Evolutionary conservation across 1,140 invertebrate species (phyloP).

Genomic region (Microvelia longipes): DNA sequence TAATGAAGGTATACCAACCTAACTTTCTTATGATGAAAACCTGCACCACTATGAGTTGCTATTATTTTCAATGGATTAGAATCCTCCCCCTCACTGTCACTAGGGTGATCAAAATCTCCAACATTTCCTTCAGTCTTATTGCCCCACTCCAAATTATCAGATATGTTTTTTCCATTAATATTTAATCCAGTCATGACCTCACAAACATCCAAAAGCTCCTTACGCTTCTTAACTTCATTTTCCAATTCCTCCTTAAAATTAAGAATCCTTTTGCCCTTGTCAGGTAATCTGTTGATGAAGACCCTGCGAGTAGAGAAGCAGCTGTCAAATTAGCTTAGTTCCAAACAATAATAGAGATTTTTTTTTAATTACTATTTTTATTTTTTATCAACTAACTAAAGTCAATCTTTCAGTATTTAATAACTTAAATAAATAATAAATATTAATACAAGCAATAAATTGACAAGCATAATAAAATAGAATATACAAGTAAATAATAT

Average conservation of each 20-base stretch:
- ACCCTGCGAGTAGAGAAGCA: background rate
- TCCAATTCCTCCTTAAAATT: slow-evolving; percentile 37
- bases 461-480: too few relatives aligned
- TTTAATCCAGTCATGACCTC: slow-evolving; percentile 41
- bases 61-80: slow-evolving; percentile 48
- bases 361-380: too few relatives aligned
- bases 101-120: slow-evolving; percentile 36
- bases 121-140: slow-evolving; percentile 31
- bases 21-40: slow-evolving; percentile 18
- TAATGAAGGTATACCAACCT: slow-evolving; percentile 14
- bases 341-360: background rate
- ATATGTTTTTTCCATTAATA: slow-evolving; percentile 37
- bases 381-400: too few relatives aligned
- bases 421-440: too few relatives aligned
- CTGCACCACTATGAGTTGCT: slow-evolving; percentile 32
- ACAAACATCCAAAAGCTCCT: slow-evolving; percentile 41
- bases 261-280: slow-evolving; percentile 49
- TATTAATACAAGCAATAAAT: too few relatives aligned
- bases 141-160: slow-evolving; percentile 51
- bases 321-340: background rate
- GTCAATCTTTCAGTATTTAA: too few relatives aligned
- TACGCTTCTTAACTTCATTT: slow-evolving; percentile 36
- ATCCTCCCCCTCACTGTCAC: slow-evolving; percentile 44
- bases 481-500: too few relatives aligned
- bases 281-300: slow-evolving; percentile 39